Base-by-base conservation (phyloP, 2,888 invertebrate genomes). In the Conus canariensis region DNA sequence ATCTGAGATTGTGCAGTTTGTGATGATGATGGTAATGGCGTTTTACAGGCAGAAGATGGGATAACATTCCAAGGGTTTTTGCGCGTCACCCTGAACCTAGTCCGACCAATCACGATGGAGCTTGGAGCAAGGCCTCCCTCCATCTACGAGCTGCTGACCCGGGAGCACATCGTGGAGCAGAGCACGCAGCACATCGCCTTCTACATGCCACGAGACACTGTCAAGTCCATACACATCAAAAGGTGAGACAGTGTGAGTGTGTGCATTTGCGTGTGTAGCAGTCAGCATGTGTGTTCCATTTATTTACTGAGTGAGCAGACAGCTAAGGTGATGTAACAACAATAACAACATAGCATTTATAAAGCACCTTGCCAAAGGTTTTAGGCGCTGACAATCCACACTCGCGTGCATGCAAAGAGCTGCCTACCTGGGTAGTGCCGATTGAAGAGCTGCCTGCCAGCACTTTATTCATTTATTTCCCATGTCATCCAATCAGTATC, bases 131-230 rank as follows among this genome's bases (percentile, higher is more conserved):
- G 96, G 70, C 97, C 97, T 30, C 97, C 97, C 9, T 97, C 97
- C 74, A 97, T 97, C 88, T 97, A 97, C 93, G 97, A 97, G 93
- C 96, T 97, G 91, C 95, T 97, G 22, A 96, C 95, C 16, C 93
- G 93, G 86, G 95, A 95, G 90, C 95, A 95, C 90, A 95, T 94
- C 19, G 93, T 95, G 60, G 95, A 95, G 91, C 93, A 95, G 93
- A 94, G 94, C 91, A 97, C 97, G 3, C 95, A 97, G 90, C 97
- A 97, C 58, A 94, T 95, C 74, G 97, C 97, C 12, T 97, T 97
- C 95, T 97, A 97, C 94, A 96, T 97, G 94, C 97, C 97, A 9
- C 95, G 97, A 87, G 97, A 97, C 94, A 97, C 97, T 12, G 96
- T 97, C 86, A 97, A 97, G 94, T 97, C 97, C 80, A 96, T 97